A percentile compares a stretch with the other conserved stretches of the same genome.
Evolutionary conservation across 2,888 invertebrate species (phyloP).

Genomic region (Chloroclystis v-ata): DNA sequence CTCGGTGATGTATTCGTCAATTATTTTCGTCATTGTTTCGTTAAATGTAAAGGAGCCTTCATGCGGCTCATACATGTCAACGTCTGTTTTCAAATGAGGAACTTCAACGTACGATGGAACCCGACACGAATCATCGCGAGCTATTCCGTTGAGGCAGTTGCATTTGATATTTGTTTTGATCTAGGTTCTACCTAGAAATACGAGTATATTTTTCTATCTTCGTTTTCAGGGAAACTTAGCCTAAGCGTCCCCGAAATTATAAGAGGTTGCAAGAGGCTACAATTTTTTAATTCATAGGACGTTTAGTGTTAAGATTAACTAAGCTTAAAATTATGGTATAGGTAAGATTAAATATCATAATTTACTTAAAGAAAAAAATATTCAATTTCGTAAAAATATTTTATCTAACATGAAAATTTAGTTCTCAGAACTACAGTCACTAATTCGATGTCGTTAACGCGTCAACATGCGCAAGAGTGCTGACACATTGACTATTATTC

Average conservation of each 20-base stretch:
- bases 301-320: no score
- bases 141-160: slow-evolving; percentile 28
- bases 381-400: no score
- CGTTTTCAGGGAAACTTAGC: no score
- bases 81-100: slow-evolving; percentile 46
- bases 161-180: slow-evolving; percentile 16
- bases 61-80: slow-evolving; percentile 36
- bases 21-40: slow-evolving; percentile 28
- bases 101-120: slow-evolving; percentile 1
- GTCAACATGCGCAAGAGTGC: slow-evolving; percentile 37
- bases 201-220: no score
- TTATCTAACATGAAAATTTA: no score
- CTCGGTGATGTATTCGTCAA: slow-evolving; percentile 17
- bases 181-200: no score
- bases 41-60: slow-evolving; percentile 32
- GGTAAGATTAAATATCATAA: no score
- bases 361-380: no score
- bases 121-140: slow-evolving; percentile 30
- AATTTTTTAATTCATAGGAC: no score
- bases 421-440: slow-evolving; percentile 28
- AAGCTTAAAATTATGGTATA: no score
- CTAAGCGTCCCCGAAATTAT: no score
- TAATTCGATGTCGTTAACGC: slow-evolving; percentile 34
- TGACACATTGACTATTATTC: slow-evolving; percentile 54
- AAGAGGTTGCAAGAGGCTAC: no score